Conservation (phyloP, 2,113 vertebrate species). For the Xiphophorus hellerii region DNA sequence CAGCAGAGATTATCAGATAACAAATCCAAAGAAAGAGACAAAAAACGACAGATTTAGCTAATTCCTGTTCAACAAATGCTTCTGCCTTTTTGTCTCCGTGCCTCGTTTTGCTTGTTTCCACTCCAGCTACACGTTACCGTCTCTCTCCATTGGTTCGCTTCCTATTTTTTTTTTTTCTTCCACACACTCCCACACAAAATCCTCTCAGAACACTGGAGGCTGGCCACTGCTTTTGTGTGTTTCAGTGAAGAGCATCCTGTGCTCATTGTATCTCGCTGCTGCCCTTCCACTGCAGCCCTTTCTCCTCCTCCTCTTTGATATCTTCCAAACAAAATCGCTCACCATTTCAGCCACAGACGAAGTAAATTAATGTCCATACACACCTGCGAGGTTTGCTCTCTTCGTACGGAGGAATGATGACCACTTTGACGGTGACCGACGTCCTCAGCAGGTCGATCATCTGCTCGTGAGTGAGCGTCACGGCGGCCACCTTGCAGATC, state of each 20-base stretch:
- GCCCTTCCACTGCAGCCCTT: slow-evolving; percentile 18
- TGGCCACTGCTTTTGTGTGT: slow-evolving; percentile 68
- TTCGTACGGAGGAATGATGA: slow-evolving; percentile 91
- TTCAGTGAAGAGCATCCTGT: slow-evolving; percentile 41
- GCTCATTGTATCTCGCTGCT: slow-evolving; percentile 20
- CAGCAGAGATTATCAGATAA: slow-evolving; percentile 10
- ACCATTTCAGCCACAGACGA: slow-evolving; percentile 7
- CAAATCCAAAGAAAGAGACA: slow-evolving; percentile 5
- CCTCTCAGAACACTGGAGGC: slow-evolving; percentile 72
- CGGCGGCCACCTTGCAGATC: slow-evolving; percentile 94
- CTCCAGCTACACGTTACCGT: slow-evolving; percentile 25
- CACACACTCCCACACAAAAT: slow-evolving; percentile 75
- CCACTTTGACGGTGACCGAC: slow-evolving; percentile 92
- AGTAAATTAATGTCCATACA: slow-evolving; percentile 15
- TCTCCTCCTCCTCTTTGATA: slow-evolving; percentile 16
- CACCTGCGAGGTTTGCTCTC: slow-evolving; percentile 91
- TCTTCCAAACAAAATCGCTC: slow-evolving; percentile 15
- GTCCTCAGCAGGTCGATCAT: slow-evolving; percentile 95
- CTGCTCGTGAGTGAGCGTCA: slow-evolving; percentile 92
- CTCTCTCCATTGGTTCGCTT: slow-evolving; percentile 30
- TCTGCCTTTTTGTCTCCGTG: slow-evolving; percentile 30
- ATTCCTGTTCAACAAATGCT: slow-evolving; percentile 36
- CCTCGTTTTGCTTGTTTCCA: slow-evolving; percentile 30
- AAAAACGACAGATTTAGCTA: slow-evolving; percentile 22
- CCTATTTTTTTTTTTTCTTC: slow-evolving; percentile 50